A percentile compares a stretch with the other conserved stretches of the same genome.
Conservation (phyloP, 2,113 vertebrate genomes). For the Xiphorhynchus elegans region DNA sequence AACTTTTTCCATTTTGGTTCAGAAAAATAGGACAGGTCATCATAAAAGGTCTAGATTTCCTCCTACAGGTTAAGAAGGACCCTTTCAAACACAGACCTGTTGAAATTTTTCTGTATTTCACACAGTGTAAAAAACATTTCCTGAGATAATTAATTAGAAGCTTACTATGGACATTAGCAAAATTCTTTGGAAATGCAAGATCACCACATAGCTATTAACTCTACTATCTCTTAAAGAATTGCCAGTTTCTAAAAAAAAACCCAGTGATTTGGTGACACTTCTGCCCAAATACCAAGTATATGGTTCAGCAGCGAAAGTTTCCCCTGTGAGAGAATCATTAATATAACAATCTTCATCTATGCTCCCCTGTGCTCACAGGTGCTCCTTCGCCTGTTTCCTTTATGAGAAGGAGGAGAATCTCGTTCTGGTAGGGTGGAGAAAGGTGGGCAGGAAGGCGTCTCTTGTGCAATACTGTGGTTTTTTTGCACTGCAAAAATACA, state of each 20-base stretch:
- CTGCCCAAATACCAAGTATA: not conserved
- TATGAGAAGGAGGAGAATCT: not conserved
- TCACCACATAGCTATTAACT: not conserved
- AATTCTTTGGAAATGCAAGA: not conserved
- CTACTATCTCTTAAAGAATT: not conserved
- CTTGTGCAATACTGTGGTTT: not conserved
- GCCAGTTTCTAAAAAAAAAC: not conserved
- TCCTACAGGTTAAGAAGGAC: not conserved
- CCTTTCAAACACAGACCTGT: rapidly evolving
- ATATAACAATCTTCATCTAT: not conserved
- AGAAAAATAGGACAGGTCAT: not conserved
- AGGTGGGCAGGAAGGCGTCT: not conserved
- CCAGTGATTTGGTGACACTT: not conserved
- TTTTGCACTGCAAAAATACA: not conserved
- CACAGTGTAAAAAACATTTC: not conserved
- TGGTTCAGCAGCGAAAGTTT: not conserved
- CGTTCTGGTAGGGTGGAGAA: not conserved
- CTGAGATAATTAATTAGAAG: not conserved
- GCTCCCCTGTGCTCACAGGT: not conserved
- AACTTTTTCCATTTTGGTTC: not conserved
- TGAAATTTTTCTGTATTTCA: not conserved
- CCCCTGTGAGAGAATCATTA: not conserved
- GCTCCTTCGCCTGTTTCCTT: not conserved
- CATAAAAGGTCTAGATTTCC: not conserved
- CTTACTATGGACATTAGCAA: not conserved